Percentiles rank a stretch among this genome's conserved stretches.
Evolutionary conservation across 2,888 invertebrate genomes (phyloP).

Genomic region (Dicycla oo): DNA sequence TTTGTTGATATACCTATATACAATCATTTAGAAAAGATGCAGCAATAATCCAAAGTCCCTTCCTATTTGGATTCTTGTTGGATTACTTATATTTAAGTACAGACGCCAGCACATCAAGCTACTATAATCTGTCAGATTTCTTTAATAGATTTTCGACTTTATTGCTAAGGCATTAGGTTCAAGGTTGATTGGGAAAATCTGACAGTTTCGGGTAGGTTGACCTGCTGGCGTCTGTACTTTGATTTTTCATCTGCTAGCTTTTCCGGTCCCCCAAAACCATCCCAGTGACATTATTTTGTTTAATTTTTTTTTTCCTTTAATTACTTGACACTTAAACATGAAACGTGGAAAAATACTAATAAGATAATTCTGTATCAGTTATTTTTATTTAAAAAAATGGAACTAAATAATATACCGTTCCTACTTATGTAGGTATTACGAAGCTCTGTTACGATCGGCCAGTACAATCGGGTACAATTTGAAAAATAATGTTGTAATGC

Average conservation of each 20-base stretch:
- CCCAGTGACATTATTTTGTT: background rate
- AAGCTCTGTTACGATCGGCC: background rate
- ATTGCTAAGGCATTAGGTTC: too few relatives aligned
- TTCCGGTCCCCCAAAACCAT: background rate
- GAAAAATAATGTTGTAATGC: slow-evolving; percentile 26
- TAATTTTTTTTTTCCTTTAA: too few relatives aligned
- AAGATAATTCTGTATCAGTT: background rate
- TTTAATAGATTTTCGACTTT: too few relatives aligned
- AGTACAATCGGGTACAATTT: slow-evolving; percentile 4
- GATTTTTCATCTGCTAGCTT: background rate
- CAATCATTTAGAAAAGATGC: background rate
- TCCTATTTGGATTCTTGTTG: slow-evolving; percentile 13
- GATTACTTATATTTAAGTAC: background rate
- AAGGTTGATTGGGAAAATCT: too few relatives aligned
- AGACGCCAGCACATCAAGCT: too few relatives aligned
- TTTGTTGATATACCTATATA: background rate
- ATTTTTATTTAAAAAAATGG: background rate
- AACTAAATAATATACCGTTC: background rate
- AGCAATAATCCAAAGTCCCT: background rate
- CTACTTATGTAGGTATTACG: background rate
- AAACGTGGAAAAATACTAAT: background rate
- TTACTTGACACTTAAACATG: background rate
- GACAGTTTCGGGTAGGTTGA: too few relatives aligned
- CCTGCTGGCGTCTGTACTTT: too few relatives aligned
- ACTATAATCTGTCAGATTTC: too few relatives aligned